These are phyloP conservation scores for Sebastes taczanowskii DNA, from an alignment of 2,797 vertebrate genomes.

Conservation along the genomic window DNA sequence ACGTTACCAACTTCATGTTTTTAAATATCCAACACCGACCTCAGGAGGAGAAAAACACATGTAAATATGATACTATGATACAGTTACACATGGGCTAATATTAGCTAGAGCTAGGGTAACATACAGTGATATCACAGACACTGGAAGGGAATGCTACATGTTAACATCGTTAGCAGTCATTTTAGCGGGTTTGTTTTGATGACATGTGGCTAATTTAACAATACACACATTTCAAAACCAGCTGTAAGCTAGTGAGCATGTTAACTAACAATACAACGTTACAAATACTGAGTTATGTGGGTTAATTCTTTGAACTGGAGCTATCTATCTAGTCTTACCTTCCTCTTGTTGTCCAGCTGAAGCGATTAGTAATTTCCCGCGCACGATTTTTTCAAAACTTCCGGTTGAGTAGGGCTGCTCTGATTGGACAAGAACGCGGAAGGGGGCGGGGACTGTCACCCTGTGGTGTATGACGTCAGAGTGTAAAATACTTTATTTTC, in stretches of 20 bases:
- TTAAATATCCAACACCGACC: not conserved
- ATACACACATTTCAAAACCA: not conserved
- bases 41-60: not conserved
- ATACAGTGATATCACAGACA: not conserved
- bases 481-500: not conserved
- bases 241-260: fast-evolving
- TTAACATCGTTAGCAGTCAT: constrained; percentile 40
- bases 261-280: not conserved
- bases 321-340: constrained; percentile 34
- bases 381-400: constrained; percentile 67
- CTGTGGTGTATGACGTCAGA: not conserved
- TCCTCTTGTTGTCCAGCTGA: constrained; percentile 16
- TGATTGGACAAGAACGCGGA: constrained; percentile 60
- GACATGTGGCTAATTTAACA: not conserved
- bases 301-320: fast-evolving
- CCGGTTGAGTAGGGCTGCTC: constrained; percentile 31
- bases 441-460: not conserved
- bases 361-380: constrained; percentile 64
- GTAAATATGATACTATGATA: too few species aligned
- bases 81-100: not conserved
- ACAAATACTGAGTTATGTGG: fast-evolving
- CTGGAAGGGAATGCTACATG: not conserved
- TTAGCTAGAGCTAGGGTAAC: not conserved
- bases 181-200: not conserved
- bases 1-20: constrained; percentile 95